Percentiles rank a stretch among this genome's conserved stretches.
These are phyloP conservation scores for Lagocephalus sceleratus DNA, from an alignment of 2,797 vertebrate species.

Conservation along the genomic window DNA sequence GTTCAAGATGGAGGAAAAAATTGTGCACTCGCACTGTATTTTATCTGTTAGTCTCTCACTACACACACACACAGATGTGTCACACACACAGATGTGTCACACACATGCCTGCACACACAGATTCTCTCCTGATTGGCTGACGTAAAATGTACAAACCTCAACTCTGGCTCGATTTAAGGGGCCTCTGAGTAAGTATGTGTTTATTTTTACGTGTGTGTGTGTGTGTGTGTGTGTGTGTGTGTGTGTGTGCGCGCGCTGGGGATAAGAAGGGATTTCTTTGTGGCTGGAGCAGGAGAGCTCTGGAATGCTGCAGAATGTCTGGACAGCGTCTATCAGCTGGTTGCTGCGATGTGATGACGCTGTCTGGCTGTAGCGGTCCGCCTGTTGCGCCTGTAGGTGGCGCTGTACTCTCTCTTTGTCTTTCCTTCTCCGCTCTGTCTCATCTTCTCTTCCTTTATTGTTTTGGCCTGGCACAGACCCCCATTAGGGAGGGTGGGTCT, in stretches of 20 bases:
- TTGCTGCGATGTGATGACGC: too few relatives aligned
- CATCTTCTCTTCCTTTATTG: neutral
- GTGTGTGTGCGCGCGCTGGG: neutral
- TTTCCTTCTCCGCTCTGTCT: neutral
- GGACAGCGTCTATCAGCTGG: constrained; percentile 5
- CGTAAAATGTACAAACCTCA: constrained; percentile 52
- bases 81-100: constrained; percentile 6
- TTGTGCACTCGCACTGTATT: constrained; percentile 25
- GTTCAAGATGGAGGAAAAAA: constrained; percentile 31
- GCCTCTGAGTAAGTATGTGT: constrained; percentile 76
- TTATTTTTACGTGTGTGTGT: constrained; percentile 83
- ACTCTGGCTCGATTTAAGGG: constrained; percentile 68
- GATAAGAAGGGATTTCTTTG: constrained; percentile 71
- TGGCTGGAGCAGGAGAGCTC: constrained; percentile 59
- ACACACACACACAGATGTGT: constrained; percentile 23
- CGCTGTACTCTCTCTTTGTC: neutral
- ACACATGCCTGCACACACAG: constrained; percentile 35
- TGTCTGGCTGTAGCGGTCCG: too few relatives aligned
- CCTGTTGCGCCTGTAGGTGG: constrained; percentile 1
- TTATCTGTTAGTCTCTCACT: constrained; percentile 47
- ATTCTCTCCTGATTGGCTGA: constrained; percentile 42
- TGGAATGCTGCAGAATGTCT: constrained; percentile 50
- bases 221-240: constrained; percentile 25
- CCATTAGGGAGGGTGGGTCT: neutral
- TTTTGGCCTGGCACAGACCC: too few relatives aligned